Evolutionary conservation across 2,797 vertebrate species (phyloP).

Genomic region (Myripristis jacobus): DNA sequence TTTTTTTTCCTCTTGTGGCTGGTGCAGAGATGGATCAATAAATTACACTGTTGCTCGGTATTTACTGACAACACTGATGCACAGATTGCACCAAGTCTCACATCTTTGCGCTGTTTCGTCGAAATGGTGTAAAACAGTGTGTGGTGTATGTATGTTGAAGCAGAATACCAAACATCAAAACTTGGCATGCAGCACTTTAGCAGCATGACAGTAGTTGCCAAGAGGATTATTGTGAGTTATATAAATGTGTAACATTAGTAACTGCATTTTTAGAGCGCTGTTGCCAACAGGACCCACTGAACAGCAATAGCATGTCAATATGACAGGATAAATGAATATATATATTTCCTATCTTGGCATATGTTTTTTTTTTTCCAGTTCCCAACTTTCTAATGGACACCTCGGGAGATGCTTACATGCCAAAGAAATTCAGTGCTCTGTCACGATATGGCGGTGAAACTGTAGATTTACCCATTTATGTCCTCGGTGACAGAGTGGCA

Average conservation of each 20-base stretch:
- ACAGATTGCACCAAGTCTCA: not conserved
- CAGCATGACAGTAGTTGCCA: not conserved
- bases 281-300: conserved; percentile 7
- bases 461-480: conserved; percentile 14
- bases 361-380: conserved; percentile 20
- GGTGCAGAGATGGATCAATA: not conserved
- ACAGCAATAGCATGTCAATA: not conserved
- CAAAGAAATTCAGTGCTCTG: conserved; percentile 15
- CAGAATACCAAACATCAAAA: not conserved
- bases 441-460: conserved; percentile 26
- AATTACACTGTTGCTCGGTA: not conserved
- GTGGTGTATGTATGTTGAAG: not conserved
- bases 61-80: not conserved
- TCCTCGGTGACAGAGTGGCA: conserved; percentile 22
- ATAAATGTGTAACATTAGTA: not conserved
- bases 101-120: too few relatives aligned
- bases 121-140: not conserved
- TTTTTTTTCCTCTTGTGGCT: not conserved
- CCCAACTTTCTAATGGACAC: conserved; percentile 32
- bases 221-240: conserved; percentile 14
- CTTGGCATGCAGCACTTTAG: too few relatives aligned
- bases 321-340: not conserved
- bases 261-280: not conserved
- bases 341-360: conserved; percentile 4
- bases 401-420: conserved; percentile 12